These are phyloP conservation scores for Ladona fulva DNA, from an alignment of 1,140 invertebrate species.

Conservation along the genomic window DNA sequence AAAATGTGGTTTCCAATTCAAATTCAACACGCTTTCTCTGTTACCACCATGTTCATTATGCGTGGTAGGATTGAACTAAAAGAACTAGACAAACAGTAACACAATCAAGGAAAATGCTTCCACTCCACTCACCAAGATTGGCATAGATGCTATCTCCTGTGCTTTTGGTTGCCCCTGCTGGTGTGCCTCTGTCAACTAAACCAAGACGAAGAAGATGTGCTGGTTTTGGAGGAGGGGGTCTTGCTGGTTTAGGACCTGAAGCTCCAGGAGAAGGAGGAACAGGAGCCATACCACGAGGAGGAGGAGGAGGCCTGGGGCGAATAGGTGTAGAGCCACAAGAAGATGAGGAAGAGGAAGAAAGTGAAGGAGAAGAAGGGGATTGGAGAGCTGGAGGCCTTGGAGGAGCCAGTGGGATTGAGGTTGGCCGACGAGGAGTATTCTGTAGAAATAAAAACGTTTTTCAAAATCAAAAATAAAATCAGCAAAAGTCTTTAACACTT, in stretches of 20 bases:
- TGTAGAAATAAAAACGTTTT: background rate
- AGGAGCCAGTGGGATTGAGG: background rate
- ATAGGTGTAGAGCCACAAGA: background rate
- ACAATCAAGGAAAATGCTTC: too few relatives aligned
- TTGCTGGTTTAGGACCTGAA: constrained; percentile 44
- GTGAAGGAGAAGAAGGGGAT: constrained; percentile 26
- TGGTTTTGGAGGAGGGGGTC: constrained; percentile 60
- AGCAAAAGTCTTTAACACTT: too few relatives aligned
- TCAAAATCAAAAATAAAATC: too few relatives aligned
- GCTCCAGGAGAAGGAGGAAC: background rate
- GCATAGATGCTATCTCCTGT: constrained; percentile 26
- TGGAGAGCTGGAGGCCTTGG: constrained; percentile 42
- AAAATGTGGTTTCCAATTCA: too few relatives aligned
- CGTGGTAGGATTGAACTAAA: too few relatives aligned
- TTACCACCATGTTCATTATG: too few relatives aligned
- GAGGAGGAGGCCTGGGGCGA: constrained; percentile 19
- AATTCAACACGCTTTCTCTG: too few relatives aligned
- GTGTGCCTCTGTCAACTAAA: background rate
- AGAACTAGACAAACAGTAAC: too few relatives aligned
- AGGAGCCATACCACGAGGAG: constrained; percentile 17
- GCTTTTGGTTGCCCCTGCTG: background rate
- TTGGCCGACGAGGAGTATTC: background rate
- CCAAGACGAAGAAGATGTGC: constrained; percentile 44
- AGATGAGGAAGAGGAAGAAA: background rate
- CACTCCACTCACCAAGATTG: constrained; percentile 28